These are phyloP conservation scores for Melanostoma mellinum DNA, from an alignment of 2,888 invertebrate species.

Conservation along the genomic window DNA sequence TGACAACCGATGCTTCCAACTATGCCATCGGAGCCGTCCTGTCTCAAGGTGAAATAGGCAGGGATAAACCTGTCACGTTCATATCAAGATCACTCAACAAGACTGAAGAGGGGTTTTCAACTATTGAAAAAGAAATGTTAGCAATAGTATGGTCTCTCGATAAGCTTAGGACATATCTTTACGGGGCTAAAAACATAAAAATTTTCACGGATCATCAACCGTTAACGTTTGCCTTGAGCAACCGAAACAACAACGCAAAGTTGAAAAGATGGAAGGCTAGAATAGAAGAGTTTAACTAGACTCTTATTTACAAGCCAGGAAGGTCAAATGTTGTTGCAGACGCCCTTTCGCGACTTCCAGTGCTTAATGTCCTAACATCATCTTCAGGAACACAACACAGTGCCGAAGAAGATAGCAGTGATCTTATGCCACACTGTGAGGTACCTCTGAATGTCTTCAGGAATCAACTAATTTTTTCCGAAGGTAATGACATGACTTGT, in stretches of 20 bases:
- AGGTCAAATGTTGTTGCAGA: constrained; percentile 24
- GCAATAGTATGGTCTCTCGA: constrained; percentile 42
- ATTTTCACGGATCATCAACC: constrained; percentile 14
- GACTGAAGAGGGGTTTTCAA: constrained; percentile 22
- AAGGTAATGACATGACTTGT: constrained; percentile 16
- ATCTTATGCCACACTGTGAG: constrained; percentile 21
- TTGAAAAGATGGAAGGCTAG: constrained; percentile 35
- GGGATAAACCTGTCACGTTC: background rate
- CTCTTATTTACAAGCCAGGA: constrained; percentile 18
- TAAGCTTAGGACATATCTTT: constrained; percentile 20
- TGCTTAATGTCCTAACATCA: constrained; percentile 19
- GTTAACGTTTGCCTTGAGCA: constrained; percentile 30
- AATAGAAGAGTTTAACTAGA: constrained; percentile 44
- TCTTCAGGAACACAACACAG: constrained; percentile 17
- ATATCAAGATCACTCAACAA: constrained; percentile 34
- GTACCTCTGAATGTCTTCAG: constrained; percentile 40
- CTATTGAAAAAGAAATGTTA: too few relatives aligned
- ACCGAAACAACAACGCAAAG: constrained; percentile 22
- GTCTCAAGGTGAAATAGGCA: constrained; percentile 13
- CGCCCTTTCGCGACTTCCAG: constrained; percentile 25
- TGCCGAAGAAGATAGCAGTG: constrained; percentile 19
- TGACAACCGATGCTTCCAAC: constrained; percentile 6
- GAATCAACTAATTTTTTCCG: constrained; percentile 36
- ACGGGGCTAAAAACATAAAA: constrained; percentile 24
- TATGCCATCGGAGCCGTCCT: constrained; percentile 9